Evolutionary conservation across 2,113 vertebrate species (phyloP).

Genomic region (Rhabdornis inornatus): DNA sequence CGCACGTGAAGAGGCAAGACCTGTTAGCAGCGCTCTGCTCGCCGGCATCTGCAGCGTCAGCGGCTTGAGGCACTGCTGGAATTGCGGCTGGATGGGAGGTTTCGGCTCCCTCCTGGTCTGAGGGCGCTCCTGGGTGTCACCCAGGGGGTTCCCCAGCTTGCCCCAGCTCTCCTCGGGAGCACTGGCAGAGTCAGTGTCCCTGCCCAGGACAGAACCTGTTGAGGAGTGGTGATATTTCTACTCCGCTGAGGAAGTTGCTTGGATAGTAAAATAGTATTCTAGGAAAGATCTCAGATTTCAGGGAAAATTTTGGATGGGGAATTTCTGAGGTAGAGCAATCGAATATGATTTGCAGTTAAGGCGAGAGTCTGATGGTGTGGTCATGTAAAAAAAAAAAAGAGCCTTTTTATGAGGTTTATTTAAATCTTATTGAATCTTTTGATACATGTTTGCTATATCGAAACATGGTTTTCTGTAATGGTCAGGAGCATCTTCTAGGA

Average conservation of each 20-base stretch:
- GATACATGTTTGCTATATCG: background rate
- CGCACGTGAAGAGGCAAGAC: background rate
- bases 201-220: background rate
- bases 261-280: constrained; percentile 38
- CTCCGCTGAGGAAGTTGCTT: constrained; percentile 51
- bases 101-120: background rate
- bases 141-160: background rate
- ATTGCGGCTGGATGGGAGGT: background rate
- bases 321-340: constrained; percentile 3
- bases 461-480: background rate
- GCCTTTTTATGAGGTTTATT: background rate
- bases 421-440: background rate
- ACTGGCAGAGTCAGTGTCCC: background rate
- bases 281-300: constrained; percentile 41
- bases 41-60: background rate
- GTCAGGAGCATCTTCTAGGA: background rate
- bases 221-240: background rate
- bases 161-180: fast-evolving
- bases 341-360: background rate
- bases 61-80: background rate
- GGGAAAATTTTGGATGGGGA: constrained; percentile 9
- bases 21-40: background rate
- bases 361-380: background rate
- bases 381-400: background rate
- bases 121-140: background rate